Conservation (phyloP, 2,888 invertebrate species). For the Synergus laeviventris region DNA sequence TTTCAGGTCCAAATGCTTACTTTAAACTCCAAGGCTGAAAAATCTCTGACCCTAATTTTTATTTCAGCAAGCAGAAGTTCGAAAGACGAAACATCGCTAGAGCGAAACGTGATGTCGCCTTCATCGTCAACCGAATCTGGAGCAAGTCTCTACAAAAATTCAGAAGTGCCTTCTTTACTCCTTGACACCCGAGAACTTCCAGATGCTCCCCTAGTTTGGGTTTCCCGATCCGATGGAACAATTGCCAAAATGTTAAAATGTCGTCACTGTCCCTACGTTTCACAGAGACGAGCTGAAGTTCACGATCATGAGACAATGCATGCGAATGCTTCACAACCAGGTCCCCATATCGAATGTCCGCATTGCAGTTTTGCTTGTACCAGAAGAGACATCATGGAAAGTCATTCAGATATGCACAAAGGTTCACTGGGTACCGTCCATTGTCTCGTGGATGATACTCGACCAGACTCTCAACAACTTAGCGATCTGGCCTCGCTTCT, state of each 20-base stretch:
- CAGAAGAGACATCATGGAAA: constrained; percentile 83
- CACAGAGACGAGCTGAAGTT: constrained; percentile 87
- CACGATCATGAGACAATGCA: constrained; percentile 92
- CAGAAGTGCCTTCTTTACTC: constrained; percentile 63
- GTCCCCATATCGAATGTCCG: constrained; percentile 82
- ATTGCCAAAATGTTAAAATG: constrained; percentile 91
- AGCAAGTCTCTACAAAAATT: constrained; percentile 50
- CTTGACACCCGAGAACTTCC: constrained; percentile 77
- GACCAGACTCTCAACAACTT: constrained; percentile 77
- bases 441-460: constrained; percentile 82
- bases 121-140: constrained; percentile 59
- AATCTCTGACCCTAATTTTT: neutral
- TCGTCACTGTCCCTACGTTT: constrained; percentile 89
- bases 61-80: constrained; percentile 48
- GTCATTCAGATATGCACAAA: constrained; percentile 86
- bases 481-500: constrained; percentile 67
- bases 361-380: constrained; percentile 89
- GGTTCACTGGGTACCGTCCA: constrained; percentile 84
- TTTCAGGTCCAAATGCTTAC: neutral
- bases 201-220: constrained; percentile 87
- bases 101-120: constrained; percentile 60
- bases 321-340: constrained; percentile 71
- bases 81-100: constrained; percentile 29
- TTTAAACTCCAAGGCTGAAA: neutral
- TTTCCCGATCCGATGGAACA: constrained; percentile 82